Conservation (phyloP, 1,140 invertebrate species). For the Olivierus martensii region DNA sequence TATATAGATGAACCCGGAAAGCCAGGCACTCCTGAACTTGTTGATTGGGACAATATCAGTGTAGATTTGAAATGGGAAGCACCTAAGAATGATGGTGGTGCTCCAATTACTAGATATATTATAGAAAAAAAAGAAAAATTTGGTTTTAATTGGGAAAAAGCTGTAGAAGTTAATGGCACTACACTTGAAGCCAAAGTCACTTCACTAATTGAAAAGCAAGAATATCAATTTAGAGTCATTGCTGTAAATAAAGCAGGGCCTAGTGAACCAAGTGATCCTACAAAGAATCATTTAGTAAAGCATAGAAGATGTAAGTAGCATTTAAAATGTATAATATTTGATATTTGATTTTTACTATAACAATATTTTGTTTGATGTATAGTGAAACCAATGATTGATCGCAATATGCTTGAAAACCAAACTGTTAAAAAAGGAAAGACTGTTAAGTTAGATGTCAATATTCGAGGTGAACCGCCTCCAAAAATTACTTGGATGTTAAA, state of each 20-base stretch:
- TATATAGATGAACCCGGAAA: slow-evolving; percentile 72
- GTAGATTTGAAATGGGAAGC: slow-evolving; percentile 87
- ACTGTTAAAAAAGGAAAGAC: slow-evolving; percentile 88
- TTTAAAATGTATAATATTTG: slow-evolving; percentile 52
- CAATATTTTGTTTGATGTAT: slow-evolving; percentile 2
- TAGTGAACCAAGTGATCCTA: slow-evolving; percentile 70
- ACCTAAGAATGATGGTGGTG: slow-evolving; percentile 80
- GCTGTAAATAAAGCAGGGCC: slow-evolving; percentile 92
- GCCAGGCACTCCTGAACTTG: slow-evolving; percentile 74
- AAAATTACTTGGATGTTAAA: slow-evolving; percentile 66
- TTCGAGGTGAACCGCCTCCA: slow-evolving; percentile 86
- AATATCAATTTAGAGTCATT: slow-evolving; percentile 90
- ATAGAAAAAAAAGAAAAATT: slow-evolving; percentile 91
- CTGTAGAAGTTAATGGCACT: slow-evolving; percentile 56
- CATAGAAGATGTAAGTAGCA: slow-evolving; percentile 64
- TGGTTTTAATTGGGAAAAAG: slow-evolving; percentile 52
- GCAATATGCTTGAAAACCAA: slow-evolving; percentile 66
- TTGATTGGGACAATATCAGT: slow-evolving; percentile 69
- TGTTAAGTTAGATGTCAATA: slow-evolving; percentile 84
- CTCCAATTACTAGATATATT: slow-evolving; percentile 87
- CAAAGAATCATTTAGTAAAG: slow-evolving; percentile 61
- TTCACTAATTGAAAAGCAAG: slow-evolving; percentile 83
- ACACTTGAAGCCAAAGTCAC: slow-evolving; percentile 59
- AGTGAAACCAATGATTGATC: slow-evolving; percentile 87
- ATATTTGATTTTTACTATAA: slow-evolving; percentile 24